A percentile compares a stretch with the other conserved stretches of the same genome.
These are phyloP conservation scores for Neogobius melanostomus DNA, from an alignment of 2,113 vertebrate species.

Conservation along the genomic window DNA sequence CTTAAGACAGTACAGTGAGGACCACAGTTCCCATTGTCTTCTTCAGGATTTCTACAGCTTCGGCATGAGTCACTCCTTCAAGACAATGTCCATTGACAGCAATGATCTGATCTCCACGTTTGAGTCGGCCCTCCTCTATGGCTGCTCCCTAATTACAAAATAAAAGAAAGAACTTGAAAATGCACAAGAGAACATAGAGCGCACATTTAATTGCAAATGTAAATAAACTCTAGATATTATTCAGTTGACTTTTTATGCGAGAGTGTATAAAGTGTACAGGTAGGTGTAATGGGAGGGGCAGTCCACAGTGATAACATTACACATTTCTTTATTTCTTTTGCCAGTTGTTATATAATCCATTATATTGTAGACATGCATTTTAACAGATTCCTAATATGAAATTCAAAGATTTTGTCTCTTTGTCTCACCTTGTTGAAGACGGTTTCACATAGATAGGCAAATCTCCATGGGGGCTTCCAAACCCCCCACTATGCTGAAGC, in stretches of 20 bases:
- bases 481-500: conserved; percentile 95
- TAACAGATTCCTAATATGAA: not conserved
- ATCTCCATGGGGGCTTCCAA: conserved; percentile 92
- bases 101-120: conserved; percentile 90
- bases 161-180: not conserved
- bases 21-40: conserved; percentile 87
- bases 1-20: conserved; percentile 86
- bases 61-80: conserved; percentile 88
- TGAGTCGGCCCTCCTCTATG: conserved; percentile 86
- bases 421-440: conserved; percentile 88
- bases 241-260: too few species aligned
- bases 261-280: not conserved
- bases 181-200: not conserved
- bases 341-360: not conserved
- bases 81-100: conserved; percentile 91
- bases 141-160: conserved; percentile 84
- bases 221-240: too few species aligned
- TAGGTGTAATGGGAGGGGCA: not conserved
- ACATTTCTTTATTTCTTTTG: not conserved
- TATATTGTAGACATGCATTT: conserved; percentile 3
- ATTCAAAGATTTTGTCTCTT: not conserved
- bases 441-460: conserved; percentile 92
- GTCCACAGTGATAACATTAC: not conserved
- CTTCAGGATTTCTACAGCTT: conserved; percentile 89
- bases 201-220: not conserved